These are phyloP conservation scores for Drosophila cyrtoloma DNA, from an alignment of 2,888 invertebrate species.

Conservation along the genomic window DNA sequence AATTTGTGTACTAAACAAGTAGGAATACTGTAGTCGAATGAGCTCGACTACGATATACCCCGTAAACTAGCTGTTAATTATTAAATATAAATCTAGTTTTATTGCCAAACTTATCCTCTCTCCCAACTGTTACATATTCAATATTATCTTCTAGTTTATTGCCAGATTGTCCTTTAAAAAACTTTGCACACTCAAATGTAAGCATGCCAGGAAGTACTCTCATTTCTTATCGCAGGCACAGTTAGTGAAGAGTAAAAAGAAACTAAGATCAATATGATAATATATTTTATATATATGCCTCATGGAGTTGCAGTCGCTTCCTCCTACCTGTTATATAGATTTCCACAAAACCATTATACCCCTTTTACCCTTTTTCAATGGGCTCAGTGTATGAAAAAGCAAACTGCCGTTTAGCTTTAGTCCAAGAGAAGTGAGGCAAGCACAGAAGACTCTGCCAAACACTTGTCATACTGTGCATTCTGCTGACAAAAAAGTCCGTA, in stretches of 20 bases:
- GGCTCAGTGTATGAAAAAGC: neutral
- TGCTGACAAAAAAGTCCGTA: conserved; percentile 12
- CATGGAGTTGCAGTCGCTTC: neutral
- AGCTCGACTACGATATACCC: neutral
- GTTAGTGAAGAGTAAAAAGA: neutral
- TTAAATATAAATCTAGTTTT: neutral
- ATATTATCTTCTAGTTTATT: neutral
- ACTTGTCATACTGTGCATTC: conserved; percentile 13
- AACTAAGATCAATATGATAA: neutral
- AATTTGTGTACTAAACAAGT: neutral
- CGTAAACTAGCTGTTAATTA: neutral
- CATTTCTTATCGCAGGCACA: neutral
- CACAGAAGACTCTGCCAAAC: conserved; percentile 1
- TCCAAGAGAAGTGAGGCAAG: neutral
- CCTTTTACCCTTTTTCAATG: neutral
- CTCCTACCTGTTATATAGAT: neutral
- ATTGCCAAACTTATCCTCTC: neutral
- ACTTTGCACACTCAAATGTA: neutral
- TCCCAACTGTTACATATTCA: neutral
- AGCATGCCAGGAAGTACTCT: neutral
- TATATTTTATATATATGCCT: neutral
- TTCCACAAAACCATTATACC: neutral
- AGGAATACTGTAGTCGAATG: neutral
- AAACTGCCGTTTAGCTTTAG: neutral
- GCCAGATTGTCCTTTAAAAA: neutral